A percentile compares a stretch with the other conserved stretches of the same genome.
Conservation (phyloP, 1,140 invertebrate genomes). For the Meloidogyne hapla region DNA sequence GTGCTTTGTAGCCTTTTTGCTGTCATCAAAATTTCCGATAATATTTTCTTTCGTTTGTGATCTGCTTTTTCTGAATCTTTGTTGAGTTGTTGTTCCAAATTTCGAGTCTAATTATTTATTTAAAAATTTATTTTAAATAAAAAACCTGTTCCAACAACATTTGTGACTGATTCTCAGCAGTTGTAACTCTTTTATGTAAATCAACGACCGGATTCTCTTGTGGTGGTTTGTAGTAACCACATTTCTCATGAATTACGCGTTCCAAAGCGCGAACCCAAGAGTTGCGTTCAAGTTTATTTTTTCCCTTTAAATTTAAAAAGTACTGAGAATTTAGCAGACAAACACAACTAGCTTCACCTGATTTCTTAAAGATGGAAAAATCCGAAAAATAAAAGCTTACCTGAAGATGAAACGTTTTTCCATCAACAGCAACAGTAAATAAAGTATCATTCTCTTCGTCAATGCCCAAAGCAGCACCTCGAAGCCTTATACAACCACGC, state of each 20-base stretch:
- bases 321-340: background rate
- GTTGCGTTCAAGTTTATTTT: conserved; percentile 87
- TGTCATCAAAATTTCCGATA: conserved; percentile 47
- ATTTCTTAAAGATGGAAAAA: background rate
- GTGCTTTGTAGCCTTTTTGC: conserved; percentile 51
- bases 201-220: conserved; percentile 48
- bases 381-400: conserved; percentile 63
- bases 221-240: conserved; percentile 52
- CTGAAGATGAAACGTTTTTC: conserved; percentile 98
- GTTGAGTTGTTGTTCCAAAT: conserved; percentile 35
- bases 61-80: conserved; percentile 43
- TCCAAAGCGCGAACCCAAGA: conserved; percentile 91
- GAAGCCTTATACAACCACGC: conserved; percentile 80
- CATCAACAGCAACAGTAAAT: conserved; percentile 96
- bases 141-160: conserved; percentile 84
- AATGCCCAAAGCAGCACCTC: conserved; percentile 92
- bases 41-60: conserved; percentile 43
- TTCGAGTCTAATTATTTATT: conserved; percentile 38
- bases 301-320: conserved; percentile 69
- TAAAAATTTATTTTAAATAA: background rate
- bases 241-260: conserved; percentile 75
- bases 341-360: background rate
- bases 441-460: conserved; percentile 98
- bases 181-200: conserved; percentile 85
- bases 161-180: conserved; percentile 93